Evolutionary conservation across 2,888 invertebrate genomes (phyloP), one percentile per base, ranked within the genome.

Genomic region (Calephelis perditalis): DNA sequence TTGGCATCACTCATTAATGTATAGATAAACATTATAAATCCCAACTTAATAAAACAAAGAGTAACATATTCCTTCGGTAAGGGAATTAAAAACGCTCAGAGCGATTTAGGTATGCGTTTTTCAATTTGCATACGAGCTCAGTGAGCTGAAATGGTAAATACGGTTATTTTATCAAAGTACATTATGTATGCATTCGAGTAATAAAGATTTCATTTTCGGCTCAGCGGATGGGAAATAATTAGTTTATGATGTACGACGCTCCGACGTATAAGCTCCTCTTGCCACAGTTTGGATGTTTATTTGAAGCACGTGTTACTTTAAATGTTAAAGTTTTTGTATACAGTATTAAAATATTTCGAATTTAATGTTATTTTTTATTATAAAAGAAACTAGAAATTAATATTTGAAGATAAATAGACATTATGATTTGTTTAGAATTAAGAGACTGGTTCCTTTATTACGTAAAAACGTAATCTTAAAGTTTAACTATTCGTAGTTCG

Each of bases 161-260:
- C 62, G 54, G 60, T 64, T 56, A 56, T 62, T 49, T 56, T 59
- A 58, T 62, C 60, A 64, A 64, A 63, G 63, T 62, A 62, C 63
- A 63, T 63, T 65, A 57, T 61, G 59, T 57, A 63, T 65, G 64
- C 64, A 66, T 52, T 63, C 61, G 61, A 49, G 58, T 66, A 64
- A 64, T 66, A 63, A 67, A 66, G 62, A 66, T 67, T 67, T 62
- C 63, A 67, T 67, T 67, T 68, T 67, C 67, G 65, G 56, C 64
- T 62, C 59, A 63, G 44, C 63, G 58, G 60, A 56, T 67, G 46
- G 46, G 64, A 63, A 64, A 59, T 63, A 66, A 67, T 67, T 64
- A 65, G 62, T 57, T 60, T 59, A 58, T 64, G 55, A 62, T 66
- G 56, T 57, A 58, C 52, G 49, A 9, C 26, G 49, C 26, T 3